Conservation (phyloP, 2,113 vertebrate species). For the Prinia subflava region DNA sequence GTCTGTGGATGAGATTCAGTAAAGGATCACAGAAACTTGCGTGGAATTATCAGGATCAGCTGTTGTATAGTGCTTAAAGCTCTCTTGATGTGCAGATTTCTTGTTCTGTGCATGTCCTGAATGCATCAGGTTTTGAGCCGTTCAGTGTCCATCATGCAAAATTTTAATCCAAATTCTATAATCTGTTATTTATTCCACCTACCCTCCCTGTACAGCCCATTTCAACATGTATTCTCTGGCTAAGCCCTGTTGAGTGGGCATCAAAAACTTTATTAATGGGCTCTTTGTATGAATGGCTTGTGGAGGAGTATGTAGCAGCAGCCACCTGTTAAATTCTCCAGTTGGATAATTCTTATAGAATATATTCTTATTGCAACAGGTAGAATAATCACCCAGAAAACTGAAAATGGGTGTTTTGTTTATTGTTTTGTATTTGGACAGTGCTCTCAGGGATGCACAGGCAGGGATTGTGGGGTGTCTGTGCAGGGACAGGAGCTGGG, state of each 20-base stretch:
- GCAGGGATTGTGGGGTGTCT: neutral
- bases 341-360: neutral
- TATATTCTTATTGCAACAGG: neutral
- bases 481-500: neutral
- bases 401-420: neutral
- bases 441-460: neutral
- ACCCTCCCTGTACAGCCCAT: neutral
- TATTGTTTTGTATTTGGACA: neutral
- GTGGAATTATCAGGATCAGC: neutral
- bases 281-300: neutral
- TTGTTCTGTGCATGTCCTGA: neutral
- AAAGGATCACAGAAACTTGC: neutral
- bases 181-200: neutral
- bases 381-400: neutral
- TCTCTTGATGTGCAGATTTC: neutral
- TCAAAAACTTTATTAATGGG: neutral
- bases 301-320: neutral
- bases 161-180: neutral
- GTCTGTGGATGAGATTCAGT: neutral
- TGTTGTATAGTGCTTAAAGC: neutral
- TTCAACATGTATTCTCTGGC: neutral
- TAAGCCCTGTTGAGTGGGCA: neutral
- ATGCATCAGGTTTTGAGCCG: neutral
- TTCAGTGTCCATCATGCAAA: neutral
- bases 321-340: neutral